Evolutionary conservation across 1,140 invertebrate species (phyloP).

Genomic region (Bombus breviceps): DNA sequence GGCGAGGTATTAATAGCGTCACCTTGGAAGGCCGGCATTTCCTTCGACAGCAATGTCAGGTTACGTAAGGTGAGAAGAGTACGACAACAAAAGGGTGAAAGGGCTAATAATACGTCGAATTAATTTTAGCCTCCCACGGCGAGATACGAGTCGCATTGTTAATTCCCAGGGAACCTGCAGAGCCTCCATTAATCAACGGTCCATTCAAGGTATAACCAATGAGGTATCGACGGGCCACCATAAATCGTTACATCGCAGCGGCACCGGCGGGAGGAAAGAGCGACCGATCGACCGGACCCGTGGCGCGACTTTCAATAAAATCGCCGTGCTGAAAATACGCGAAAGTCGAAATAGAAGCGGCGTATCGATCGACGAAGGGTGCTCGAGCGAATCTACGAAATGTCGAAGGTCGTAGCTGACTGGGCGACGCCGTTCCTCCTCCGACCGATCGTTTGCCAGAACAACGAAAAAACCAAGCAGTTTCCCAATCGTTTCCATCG

Average conservation of each 20-base stretch:
- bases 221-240: slow-evolving; percentile 4
- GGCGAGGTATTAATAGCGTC: slow-evolving; percentile 20
- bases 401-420: slow-evolving; percentile 50
- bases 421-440: not conserved
- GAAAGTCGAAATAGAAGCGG: slow-evolving; percentile 33
- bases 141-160: slow-evolving; percentile 24
- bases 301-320: not conserved
- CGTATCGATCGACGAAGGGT: slow-evolving; percentile 25
- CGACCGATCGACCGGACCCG: too few species aligned
- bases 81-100: slow-evolving; percentile 13
- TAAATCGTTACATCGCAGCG: not conserved
- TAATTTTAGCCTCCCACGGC: slow-evolving; percentile 18
- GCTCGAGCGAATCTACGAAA: slow-evolving; percentile 29
- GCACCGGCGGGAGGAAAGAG: not conserved
- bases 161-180: not conserved
- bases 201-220: slow-evolving; percentile 27
- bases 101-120: slow-evolving; percentile 33
- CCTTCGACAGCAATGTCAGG: slow-evolving; percentile 19
- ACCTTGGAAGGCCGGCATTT: not conserved
- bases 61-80: slow-evolving; percentile 22
- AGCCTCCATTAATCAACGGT: slow-evolving; percentile 38
- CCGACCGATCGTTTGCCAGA: too few species aligned
- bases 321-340: not conserved
- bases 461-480: too few species aligned
- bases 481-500: not conserved